These are phyloP conservation scores for Morbakka virulenta DNA, from an alignment of 30 jellyfish, hydroid and myxozoan species.

Conservation along the genomic window DNA sequence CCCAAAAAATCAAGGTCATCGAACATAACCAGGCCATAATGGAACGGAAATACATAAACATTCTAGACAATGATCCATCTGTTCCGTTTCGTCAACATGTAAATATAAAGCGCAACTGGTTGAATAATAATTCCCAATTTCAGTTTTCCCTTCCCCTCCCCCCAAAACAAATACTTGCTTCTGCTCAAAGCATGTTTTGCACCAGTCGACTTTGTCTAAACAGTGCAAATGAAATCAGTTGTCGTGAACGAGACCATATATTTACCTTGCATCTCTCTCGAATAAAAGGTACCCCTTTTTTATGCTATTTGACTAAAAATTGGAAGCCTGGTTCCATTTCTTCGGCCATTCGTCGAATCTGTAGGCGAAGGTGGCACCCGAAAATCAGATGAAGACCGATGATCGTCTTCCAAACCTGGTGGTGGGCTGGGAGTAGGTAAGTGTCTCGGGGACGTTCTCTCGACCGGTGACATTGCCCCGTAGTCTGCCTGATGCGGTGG, in stretches of 20 bases:
- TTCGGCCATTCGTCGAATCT: slow-evolving; percentile 60
- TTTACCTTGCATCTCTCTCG: no score
- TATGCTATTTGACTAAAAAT: slow-evolving; percentile 75
- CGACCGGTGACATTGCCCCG: slow-evolving; percentile 4
- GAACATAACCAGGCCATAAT: neutral
- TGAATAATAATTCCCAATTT: no score
- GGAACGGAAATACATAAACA: neutral
- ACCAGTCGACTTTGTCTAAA: no score
- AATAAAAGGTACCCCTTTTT: slow-evolving; percentile 19
- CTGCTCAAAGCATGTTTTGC: no score
- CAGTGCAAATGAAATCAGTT: no score
- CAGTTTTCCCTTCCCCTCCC: no score
- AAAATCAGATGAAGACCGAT: slow-evolving; percentile 42
- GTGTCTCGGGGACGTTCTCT: neutral
- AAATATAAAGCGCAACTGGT: no score
- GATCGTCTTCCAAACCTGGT: slow-evolving; percentile 28
- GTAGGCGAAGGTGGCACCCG: slow-evolving; percentile 74
- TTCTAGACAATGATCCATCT: no score
- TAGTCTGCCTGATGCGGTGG: slow-evolving; percentile 14
- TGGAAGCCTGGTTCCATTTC: slow-evolving; percentile 90
- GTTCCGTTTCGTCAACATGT: no score
- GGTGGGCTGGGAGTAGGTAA: slow-evolving; percentile 37
- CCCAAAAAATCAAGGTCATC: neutral
- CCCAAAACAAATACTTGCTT: no score
- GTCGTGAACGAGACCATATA: no score